These are phyloP conservation scores for Varecia variegata DNA, from an alignment of 2,797 vertebrate species.

Conservation along the genomic window DNA sequence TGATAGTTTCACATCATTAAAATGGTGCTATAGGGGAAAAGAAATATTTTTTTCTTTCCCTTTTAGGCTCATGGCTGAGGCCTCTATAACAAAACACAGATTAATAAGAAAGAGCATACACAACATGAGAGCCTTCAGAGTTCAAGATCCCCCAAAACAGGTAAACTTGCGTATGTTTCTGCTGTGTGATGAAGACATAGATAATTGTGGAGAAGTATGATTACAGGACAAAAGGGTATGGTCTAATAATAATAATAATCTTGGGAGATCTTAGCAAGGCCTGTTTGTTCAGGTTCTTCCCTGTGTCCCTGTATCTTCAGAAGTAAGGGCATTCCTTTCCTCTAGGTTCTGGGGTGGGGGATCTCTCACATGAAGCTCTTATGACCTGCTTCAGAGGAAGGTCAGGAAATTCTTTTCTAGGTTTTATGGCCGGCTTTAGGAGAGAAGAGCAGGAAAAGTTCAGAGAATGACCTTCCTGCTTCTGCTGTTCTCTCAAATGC, in stretches of 20 bases:
- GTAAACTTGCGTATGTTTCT: not conserved
- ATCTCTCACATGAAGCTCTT: not conserved
- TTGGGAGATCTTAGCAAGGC: not conserved
- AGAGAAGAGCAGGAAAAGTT: not conserved
- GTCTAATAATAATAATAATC: not conserved
- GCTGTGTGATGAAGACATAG: not conserved
- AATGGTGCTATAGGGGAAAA: not conserved
- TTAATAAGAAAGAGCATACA: not conserved
- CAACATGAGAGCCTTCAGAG: not conserved
- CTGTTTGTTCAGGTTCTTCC: not conserved
- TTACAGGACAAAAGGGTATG: not conserved
- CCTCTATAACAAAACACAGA: not conserved
- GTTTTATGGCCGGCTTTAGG: not conserved
- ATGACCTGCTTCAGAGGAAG: not conserved
- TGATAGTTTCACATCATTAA: not conserved
- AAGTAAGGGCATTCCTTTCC: not conserved
- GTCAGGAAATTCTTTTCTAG: not conserved
- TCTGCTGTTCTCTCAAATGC: slow-evolving; percentile 21
- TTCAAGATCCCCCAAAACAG: not conserved
- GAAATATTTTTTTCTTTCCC: not conserved
- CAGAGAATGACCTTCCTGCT: not conserved
- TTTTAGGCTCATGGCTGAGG: not conserved
- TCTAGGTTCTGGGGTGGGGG: not conserved
- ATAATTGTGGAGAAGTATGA: not conserved
- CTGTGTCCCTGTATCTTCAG: not conserved